A percentile compares a stretch with the other conserved stretches of the same genome.
Evolutionary conservation across 2,888 invertebrate species (phyloP).

Genomic region (Dryomyza anilis): DNA sequence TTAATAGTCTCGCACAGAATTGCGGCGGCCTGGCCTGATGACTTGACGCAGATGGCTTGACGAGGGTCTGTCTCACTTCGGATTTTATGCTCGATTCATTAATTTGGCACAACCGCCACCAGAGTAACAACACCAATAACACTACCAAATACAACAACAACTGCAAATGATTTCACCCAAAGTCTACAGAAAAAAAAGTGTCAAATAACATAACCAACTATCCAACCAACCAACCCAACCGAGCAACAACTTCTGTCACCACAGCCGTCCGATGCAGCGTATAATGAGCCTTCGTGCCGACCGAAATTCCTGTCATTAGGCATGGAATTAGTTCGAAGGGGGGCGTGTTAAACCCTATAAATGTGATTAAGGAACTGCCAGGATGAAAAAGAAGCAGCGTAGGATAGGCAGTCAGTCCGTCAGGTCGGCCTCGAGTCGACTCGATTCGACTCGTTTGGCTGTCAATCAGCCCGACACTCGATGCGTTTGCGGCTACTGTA

Average conservation of each 20-base stretch:
- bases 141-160: not conserved
- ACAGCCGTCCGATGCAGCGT: too few species aligned
- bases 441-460: not conserved
- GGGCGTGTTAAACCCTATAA: conserved; percentile 19
- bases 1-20: not conserved
- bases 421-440: not conserved
- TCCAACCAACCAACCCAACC: too few species aligned
- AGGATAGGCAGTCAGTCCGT: not conserved
- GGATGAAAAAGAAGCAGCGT: too few species aligned
- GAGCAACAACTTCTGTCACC: too few species aligned
- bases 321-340: conserved; percentile 16
- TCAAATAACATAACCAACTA: conserved; percentile 13
- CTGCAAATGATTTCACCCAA: not conserved
- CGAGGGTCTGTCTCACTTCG: conserved; percentile 1
- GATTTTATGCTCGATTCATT: conserved; percentile 15
- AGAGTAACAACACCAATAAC: not conserved
- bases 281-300: not conserved
- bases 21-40: not conserved
- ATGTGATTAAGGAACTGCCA: conserved; percentile 21
- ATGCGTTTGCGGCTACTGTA: conserved; percentile 6
- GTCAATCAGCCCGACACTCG: not conserved
- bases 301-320: conserved; percentile 18
- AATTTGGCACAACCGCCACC: conserved; percentile 3
- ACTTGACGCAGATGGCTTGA: conserved; percentile 19
- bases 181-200: not conserved